Conservation (phyloP, 2,888 invertebrate genomes). For the Scaptomyza cyrtandrae region DNA sequence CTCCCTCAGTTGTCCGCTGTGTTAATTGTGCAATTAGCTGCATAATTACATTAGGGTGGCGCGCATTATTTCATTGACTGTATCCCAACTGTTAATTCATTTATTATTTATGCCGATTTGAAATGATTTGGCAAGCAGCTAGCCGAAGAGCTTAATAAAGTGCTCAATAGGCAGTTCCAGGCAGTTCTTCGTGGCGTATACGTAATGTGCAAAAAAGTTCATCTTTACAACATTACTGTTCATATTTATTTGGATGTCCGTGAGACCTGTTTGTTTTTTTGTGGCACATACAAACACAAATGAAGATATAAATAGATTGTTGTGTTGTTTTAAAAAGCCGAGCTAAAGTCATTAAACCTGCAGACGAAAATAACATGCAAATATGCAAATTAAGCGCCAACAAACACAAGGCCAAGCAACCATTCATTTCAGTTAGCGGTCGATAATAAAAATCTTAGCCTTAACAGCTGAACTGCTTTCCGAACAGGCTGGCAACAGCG, state of each 20-base stretch:
- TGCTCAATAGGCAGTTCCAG: neutral
- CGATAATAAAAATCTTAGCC: too few species aligned
- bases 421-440: too few species aligned
- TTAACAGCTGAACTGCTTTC: slow-evolving; percentile 4
- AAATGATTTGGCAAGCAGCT: slow-evolving; percentile 8
- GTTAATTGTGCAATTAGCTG: slow-evolving; percentile 68
- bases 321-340: neutral
- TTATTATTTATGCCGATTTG: slow-evolving; percentile 32
- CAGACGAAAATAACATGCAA: neutral
- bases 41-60: slow-evolving; percentile 57
- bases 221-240: slow-evolving; percentile 1
- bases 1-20: slow-evolving; percentile 8
- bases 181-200: neutral
- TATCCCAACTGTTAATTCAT: neutral
- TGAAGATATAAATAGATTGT: slow-evolving; percentile 12
- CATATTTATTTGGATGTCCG: neutral
- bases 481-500: neutral
- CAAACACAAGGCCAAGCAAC: neutral
- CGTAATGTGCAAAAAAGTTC: neutral
- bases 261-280: neutral
- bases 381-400: neutral
- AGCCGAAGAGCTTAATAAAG: neutral
- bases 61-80: too few species aligned
- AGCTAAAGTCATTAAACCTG: slow-evolving; percentile 1
- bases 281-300: slow-evolving; percentile 1